These are phyloP conservation scores for Ailurus styani DNA, from an alignment of 2,113 vertebrate genomes.

Conservation along the genomic window DNA sequence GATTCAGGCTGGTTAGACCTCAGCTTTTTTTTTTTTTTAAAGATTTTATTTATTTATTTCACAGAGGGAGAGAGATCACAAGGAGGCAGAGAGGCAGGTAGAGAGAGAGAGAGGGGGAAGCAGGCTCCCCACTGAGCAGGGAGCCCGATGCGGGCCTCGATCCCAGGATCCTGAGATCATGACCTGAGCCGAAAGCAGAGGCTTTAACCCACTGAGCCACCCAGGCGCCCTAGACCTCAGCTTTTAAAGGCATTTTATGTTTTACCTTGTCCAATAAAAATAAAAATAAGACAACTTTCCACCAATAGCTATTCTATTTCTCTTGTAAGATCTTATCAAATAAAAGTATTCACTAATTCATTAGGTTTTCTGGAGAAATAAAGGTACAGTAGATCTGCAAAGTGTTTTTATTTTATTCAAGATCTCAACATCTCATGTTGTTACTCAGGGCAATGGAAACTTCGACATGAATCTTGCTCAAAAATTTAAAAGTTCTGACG, in stretches of 20 bases:
- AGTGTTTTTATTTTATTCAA: background rate
- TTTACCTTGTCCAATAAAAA: slow-evolving; percentile 22
- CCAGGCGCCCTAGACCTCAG: too few relatives aligned
- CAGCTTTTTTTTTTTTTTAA: too few relatives aligned
- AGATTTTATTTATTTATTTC: too few relatives aligned
- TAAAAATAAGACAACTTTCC: background rate
- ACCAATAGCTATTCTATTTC: background rate
- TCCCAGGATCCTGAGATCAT: too few relatives aligned
- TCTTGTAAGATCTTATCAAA: slow-evolving; percentile 16
- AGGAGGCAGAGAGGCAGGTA: too few relatives aligned
- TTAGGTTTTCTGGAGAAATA: slow-evolving; percentile 27
- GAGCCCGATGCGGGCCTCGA: too few relatives aligned
- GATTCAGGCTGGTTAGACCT: too few relatives aligned
- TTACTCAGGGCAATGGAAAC: background rate
- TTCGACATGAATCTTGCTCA: slow-evolving; percentile 41
- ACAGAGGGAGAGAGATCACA: too few relatives aligned
- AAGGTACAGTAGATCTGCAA: background rate
- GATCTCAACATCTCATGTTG: background rate
- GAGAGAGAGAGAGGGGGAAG: too few relatives aligned
- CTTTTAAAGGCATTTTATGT: background rate
- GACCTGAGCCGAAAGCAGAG: too few relatives aligned
- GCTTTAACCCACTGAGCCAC: too few relatives aligned
- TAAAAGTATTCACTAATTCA: background rate
- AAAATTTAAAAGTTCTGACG: slow-evolving; percentile 5
- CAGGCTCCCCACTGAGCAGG: too few relatives aligned